Conservation (phyloP, 2,113 vertebrate species). For the Propithecus coquereli region DNA sequence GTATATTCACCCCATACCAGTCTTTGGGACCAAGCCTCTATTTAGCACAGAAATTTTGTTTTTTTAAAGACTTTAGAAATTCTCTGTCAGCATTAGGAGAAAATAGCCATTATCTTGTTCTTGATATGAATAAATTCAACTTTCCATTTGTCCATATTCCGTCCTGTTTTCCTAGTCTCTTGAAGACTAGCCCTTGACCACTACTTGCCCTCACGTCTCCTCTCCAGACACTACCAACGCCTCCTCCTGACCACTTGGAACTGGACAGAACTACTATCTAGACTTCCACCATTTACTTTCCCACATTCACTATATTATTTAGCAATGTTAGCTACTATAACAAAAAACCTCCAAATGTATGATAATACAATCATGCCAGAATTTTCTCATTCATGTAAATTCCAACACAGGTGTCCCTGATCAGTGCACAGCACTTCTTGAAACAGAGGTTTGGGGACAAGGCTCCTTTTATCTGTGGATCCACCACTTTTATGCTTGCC, state of each 20-base stretch:
- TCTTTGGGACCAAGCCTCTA: neutral
- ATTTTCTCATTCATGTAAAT: neutral
- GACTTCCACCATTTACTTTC: neutral
- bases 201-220: neutral
- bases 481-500: neutral
- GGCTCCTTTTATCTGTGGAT: neutral
- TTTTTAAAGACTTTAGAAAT: neutral
- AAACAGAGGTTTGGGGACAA: neutral
- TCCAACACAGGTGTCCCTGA: neutral
- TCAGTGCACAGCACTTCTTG: neutral
- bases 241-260: neutral
- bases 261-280: neutral
- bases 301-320: neutral
- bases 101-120: neutral
- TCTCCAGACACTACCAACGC: neutral
- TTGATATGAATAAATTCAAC: neutral
- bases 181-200: neutral
- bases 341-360: neutral
- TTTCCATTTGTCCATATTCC: neutral
- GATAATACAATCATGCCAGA: neutral
- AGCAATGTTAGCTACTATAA: neutral
- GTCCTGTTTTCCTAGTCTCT: neutral
- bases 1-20: neutral
- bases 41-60: neutral
- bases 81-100: neutral